These are phyloP conservation scores for Ectropis grisescens DNA, from an alignment of 1,140 invertebrate species.

Conservation along the genomic window DNA sequence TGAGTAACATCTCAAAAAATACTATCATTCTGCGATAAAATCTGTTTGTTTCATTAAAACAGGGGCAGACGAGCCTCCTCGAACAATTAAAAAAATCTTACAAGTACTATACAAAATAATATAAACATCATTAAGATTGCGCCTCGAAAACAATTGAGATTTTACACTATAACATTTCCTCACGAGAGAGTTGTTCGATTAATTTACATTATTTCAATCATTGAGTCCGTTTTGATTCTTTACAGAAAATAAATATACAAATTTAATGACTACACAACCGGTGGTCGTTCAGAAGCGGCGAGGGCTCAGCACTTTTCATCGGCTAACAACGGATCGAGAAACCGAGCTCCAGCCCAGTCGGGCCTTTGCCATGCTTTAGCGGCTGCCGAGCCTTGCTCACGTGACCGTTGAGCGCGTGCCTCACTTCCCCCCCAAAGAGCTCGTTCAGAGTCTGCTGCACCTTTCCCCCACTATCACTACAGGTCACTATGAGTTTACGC, in stretches of 20 bases:
- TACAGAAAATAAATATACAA: slow-evolving; percentile 69
- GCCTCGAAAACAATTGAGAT: slow-evolving; percentile 47
- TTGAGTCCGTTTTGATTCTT: slow-evolving; percentile 44
- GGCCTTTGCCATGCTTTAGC: slow-evolving; percentile 35
- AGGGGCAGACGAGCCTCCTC: no score
- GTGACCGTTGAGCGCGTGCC: slow-evolving; percentile 47
- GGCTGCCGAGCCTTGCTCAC: slow-evolving; percentile 20
- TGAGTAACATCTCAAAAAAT: slow-evolving; percentile 60
- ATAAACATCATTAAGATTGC: slow-evolving; percentile 61
- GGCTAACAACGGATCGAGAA: slow-evolving; percentile 60
- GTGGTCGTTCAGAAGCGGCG: slow-evolving; percentile 36
- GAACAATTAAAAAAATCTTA: slow-evolving; percentile 60
- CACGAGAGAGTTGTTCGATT: slow-evolving; percentile 46
- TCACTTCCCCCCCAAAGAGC: slow-evolving; percentile 30
- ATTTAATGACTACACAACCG: slow-evolving; percentile 51
- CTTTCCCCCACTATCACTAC: slow-evolving; percentile 30
- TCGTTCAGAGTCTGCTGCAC: slow-evolving; percentile 44
- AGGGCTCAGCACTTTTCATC: slow-evolving; percentile 63
- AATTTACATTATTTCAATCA: slow-evolving; percentile 39
- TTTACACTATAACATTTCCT: slow-evolving; percentile 48
- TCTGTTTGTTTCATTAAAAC: slow-evolving; percentile 42
- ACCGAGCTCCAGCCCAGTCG: slow-evolving; percentile 46
- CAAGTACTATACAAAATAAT: slow-evolving; percentile 71
- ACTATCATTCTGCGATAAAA: slow-evolving; percentile 58
- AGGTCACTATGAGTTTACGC: slow-evolving; percentile 59